Evolutionary conservation across 2,888 invertebrate genomes (phyloP).

Genomic region (Euplexia lucipara): DNA sequence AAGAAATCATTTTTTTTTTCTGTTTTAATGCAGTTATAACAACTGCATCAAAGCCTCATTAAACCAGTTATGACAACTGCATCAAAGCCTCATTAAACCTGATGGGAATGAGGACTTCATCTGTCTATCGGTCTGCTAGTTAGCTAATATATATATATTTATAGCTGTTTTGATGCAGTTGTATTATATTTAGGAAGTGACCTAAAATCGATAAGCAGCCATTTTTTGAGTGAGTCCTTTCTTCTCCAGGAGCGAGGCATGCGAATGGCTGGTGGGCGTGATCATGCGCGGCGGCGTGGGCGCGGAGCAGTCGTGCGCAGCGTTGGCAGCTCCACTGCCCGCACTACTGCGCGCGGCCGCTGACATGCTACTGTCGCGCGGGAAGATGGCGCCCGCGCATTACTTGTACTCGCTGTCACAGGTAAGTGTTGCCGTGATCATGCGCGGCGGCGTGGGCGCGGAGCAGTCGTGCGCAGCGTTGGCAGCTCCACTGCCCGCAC

Average conservation of each 20-base stretch:
- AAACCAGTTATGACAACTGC: too few species aligned
- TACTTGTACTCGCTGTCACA: conserved; percentile 95
- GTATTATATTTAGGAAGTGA: too few species aligned
- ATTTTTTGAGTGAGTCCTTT: too few species aligned
- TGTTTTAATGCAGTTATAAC: too few species aligned
- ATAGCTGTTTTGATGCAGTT: too few species aligned
- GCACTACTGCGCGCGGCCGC: conserved; percentile 95
- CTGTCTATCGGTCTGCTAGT: too few species aligned
- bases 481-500: conserved; percentile 89
- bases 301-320: conserved; percentile 84
- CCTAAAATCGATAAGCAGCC: too few species aligned
- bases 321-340: conserved; percentile 89
- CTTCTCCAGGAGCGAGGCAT: conserved; percentile 78
- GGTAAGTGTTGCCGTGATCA: conserved; percentile 86
- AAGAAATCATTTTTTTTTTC: too few species aligned
- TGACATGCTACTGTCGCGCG: conserved; percentile 94
- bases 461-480: conserved; percentile 85
- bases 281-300: conserved; percentile 84
- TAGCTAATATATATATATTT: too few species aligned
- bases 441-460: conserved; percentile 84
- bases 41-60: not conserved
- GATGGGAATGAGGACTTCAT: too few species aligned
- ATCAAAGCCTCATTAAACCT: too few species aligned
- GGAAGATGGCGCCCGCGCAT: conserved; percentile 94
- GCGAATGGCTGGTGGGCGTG: conserved; percentile 86